Evolutionary conservation across 2,113 vertebrate genomes (phyloP), one percentile per base, ranked within the genome.

Genomic region (Alethe diademata): DNA sequence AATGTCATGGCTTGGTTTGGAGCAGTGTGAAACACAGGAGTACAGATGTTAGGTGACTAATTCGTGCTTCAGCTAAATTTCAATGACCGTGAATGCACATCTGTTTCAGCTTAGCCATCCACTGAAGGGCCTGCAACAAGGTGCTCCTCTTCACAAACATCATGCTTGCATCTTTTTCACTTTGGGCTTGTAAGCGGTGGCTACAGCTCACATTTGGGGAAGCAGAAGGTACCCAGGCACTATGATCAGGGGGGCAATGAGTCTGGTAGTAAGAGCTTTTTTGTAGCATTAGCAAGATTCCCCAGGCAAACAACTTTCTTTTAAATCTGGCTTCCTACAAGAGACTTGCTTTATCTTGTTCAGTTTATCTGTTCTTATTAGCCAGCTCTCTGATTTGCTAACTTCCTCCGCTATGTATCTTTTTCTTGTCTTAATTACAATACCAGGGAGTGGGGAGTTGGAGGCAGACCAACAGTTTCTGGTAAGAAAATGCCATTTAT

Each of bases 41-140:
- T 90, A 14, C 80, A 81, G 72, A 82, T 87, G 81, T 38, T 82
- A 53, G 75, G 78, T 92, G 70, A 82, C 60, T 89, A 85, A 91
- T 62, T 96, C 47, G 38, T 78, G 80, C 35, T 78, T 74, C 24
- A 5, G 56, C 69, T 92, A 19, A 64, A 56, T 70, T 86, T 79
- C 82, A 90, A 0, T 86, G 79, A 70, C 64, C 69, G 11, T n/a
- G 60, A 94, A 58, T 2, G 2, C 67, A 66, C 85, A 88, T 94
- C 86, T 94, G 84, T 53, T 91, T 96, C 56, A 76, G 24, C 23
- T 82, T 19, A 72, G 69, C 74, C 66, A 9, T 45, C 74, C 2
- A 3, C 69, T 67, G 86, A 79, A 56, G 26, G 23, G 71, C 38
- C 75, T 90, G 66, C 62, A 79, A 92, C 56, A 70, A 87, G 81